phyloP scores from a whole-genome alignment of 2,888 invertebrate species.

The Acleris sparsana region DNA sequence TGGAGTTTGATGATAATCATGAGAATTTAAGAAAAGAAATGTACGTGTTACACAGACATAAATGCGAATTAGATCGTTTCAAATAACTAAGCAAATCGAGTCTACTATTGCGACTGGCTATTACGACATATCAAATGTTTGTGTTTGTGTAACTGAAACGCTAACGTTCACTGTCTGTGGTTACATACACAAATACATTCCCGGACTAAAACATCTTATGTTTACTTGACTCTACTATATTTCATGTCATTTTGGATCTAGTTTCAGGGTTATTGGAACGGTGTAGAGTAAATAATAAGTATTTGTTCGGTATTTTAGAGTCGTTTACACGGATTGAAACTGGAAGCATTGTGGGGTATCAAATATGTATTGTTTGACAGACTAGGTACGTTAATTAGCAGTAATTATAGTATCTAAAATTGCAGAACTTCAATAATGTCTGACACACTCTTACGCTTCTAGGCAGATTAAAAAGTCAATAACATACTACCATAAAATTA shows the following conservation, averaged over 20 bases:
- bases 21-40: no score
- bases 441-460: no score
- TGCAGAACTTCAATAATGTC: no score
- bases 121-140: constrained; percentile 6
- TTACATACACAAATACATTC: background rate
- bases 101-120: background rate
- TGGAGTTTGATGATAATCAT: no score
- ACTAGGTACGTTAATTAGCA: background rate
- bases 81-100: no score
- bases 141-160: constrained; percentile 13
- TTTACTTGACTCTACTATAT: background rate
- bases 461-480: no score
- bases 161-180: constrained; percentile 8
- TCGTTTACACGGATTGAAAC: constrained; percentile 1
- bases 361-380: background rate
- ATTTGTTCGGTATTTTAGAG: constrained; percentile 12
- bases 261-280: constrained; percentile 1
- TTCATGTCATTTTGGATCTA: background rate
- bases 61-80: no score
- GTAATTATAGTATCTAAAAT: background rate
- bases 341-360: background rate
- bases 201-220: background rate
- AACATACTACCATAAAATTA: no score
- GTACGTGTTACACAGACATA: no score
- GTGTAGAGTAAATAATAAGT: constrained; percentile 20